These are phyloP conservation scores for Montipora capricornis DNA, from an alignment of 64 coral and sea anemone species.

Conservation along the genomic window DNA sequence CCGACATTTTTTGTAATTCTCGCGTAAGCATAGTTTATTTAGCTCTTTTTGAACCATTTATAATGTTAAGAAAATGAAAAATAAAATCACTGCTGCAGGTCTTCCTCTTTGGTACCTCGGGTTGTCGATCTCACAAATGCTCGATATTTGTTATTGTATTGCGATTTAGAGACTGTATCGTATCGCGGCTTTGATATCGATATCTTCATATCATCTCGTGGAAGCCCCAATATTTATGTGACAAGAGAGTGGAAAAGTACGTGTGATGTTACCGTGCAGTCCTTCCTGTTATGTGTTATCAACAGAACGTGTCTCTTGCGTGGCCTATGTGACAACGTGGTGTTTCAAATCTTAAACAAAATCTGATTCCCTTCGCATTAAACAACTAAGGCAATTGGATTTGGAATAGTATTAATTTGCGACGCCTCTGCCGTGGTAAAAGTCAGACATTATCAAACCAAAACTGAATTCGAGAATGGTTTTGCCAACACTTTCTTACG, in stretches of 20 bases:
- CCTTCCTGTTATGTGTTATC: neutral
- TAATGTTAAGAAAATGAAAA: too few relatives aligned
- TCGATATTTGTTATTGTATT: too few relatives aligned
- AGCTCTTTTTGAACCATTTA: too few relatives aligned
- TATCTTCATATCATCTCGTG: too few relatives aligned
- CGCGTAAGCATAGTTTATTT: too few relatives aligned
- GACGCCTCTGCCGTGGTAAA: neutral
- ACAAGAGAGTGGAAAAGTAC: neutral
- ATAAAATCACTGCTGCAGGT: too few relatives aligned
- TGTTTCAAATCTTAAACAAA: neutral
- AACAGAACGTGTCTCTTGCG: neutral
- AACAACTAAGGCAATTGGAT: neutral
- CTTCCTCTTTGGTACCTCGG: too few relatives aligned
- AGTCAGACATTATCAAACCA: neutral
- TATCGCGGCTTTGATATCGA: too few relatives aligned
- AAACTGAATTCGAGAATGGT: neutral
- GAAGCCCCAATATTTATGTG: neutral
- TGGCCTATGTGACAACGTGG: neutral
- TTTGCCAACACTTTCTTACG: neutral
- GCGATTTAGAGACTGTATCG: too few relatives aligned
- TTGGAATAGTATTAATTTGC: neutral
- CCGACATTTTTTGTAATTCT: too few relatives aligned
- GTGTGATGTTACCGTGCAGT: neutral
- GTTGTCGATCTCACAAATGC: too few relatives aligned
- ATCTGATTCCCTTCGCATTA: neutral